Evolutionary conservation across 2,797 vertebrate genomes (phyloP).

Genomic region (Megalops cyprinoides): DNA sequence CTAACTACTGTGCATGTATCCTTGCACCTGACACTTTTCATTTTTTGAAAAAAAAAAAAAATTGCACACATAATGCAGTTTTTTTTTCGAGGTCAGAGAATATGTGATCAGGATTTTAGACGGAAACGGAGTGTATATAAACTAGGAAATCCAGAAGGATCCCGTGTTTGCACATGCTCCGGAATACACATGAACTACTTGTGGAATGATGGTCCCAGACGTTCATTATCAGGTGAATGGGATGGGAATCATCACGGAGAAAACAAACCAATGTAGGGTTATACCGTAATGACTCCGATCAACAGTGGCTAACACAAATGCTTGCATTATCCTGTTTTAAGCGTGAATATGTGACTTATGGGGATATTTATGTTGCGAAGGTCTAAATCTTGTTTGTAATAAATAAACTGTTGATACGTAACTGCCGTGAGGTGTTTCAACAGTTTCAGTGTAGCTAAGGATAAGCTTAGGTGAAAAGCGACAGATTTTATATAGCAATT

Average conservation of each 20-base stretch:
- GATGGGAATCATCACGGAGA: not conserved
- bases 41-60: too few relatives aligned
- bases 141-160: not conserved
- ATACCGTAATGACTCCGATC: too few relatives aligned
- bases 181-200: not conserved
- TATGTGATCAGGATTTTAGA: too few relatives aligned
- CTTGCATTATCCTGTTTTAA: not conserved
- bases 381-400: not conserved
- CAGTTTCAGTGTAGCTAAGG: not conserved
- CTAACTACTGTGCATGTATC: too few relatives aligned
- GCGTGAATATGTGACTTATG: not conserved
- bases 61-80: too few relatives aligned
- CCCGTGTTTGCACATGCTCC: not conserved
- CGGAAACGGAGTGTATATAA: too few relatives aligned
- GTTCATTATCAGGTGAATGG: slow-evolving; percentile 2
- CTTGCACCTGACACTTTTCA: too few relatives aligned
- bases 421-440: not conserved
- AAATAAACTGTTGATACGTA: not conserved
- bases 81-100: too few relatives aligned
- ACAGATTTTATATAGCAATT: too few relatives aligned
- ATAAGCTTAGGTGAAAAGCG: too few relatives aligned
- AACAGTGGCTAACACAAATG: not conserved
- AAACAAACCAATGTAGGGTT: too few relatives aligned
- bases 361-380: not conserved
- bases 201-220: not conserved